Evolutionary conservation across 2,797 vertebrate genomes (phyloP), one percentile per base, ranked within the genome.

Genomic region (Pagetopsis macropterus): DNA sequence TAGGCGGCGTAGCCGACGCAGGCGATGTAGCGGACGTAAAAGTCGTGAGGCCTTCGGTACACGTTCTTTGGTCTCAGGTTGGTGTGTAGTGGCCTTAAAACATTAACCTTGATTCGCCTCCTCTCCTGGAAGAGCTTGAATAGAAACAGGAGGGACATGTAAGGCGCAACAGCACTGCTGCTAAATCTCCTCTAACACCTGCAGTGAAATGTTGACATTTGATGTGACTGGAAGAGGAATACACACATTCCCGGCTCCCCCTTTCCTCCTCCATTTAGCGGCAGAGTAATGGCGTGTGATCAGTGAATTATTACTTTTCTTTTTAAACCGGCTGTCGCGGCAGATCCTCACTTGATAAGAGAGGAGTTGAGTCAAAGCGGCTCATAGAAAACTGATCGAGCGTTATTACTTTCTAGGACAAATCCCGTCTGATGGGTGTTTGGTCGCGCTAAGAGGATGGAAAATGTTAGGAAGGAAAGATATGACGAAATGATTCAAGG

Each of bases 181-280:
- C 76, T 79, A 72, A 76, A 81, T 76, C 70, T 90, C 85, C 59
- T 62, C 59, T 37, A 63, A 85, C 89, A 85, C 87, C 67, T 72
- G 65, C 58, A 13, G 13, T 80, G 65, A 89, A 79, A 83, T 85
- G 82, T 88, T 90, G 81, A 84, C 74, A 79, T 86, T 88, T 80
- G 41, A 77, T 55, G 43, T 17, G 59, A 83, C 80, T 76, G 64
- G 55, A 76, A 72, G 67, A 76, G 54, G 64, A 78, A 78, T 33
- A 77, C 55, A 62, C 74, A 70, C 78, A 23, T 59, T 66, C 78
- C 65, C 44, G 14, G 7, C 37, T 21, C 54, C 2, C 50, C 40
- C 33, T 51, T 76, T 77, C 63, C 51, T 59, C 61, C 57, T 75
- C 59, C 67, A 60, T 80, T 76, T 75, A 33, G 68, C 50, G 3